Conservation (phyloP, 2,113 vertebrate species). For the Tyrannus savana region DNA sequence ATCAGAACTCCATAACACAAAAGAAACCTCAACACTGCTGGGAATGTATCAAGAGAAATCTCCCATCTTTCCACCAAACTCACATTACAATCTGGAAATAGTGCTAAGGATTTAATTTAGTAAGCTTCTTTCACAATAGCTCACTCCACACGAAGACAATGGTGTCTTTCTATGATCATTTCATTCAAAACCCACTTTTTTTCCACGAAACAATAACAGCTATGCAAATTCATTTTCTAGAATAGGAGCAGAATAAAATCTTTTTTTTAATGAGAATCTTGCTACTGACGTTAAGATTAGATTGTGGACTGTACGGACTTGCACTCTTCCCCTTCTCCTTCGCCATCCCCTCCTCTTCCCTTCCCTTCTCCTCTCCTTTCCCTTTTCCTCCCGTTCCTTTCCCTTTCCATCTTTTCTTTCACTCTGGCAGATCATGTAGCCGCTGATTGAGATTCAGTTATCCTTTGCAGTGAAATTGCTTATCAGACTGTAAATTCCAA, state of each 20-base stretch:
- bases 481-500: not conserved
- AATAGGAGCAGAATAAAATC: not conserved
- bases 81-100: not conserved
- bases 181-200: not conserved
- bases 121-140: not conserved
- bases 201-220: not conserved
- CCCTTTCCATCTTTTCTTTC: not conserved
- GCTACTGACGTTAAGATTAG: not conserved
- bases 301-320: not conserved
- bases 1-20: not conserved
- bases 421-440: not conserved
- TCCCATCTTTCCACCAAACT: not conserved
- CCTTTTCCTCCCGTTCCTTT: not conserved
- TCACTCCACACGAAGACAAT: not conserved
- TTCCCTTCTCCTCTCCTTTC: no score
- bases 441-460: not conserved
- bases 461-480: not conserved
- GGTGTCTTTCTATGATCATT: not conserved
- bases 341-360: no score
- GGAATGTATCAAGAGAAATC: not conserved
- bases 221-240: not conserved
- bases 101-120: conserved; percentile 11
- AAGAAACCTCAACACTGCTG: not conserved
- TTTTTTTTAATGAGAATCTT: not conserved
- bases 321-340: no score